Evolutionary conservation across 2,113 vertebrate genomes (phyloP), one percentile per base, ranked within the genome.

Genomic region (Callospermophilus lateralis): DNA sequence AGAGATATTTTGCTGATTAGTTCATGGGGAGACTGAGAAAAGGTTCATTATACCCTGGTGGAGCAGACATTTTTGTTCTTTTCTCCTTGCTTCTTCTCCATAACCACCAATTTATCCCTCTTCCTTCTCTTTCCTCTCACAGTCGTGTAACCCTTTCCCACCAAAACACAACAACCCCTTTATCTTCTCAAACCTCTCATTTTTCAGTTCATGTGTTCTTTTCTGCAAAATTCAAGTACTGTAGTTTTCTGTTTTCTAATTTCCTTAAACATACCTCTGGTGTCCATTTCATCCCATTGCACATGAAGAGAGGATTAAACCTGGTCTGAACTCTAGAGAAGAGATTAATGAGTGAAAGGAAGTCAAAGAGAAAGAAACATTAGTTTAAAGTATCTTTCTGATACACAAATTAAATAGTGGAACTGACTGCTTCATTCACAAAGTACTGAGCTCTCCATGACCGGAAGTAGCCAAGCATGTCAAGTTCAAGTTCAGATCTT

Each of bases 381-480:
- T 81, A 65, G 24, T 61, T 93, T 89, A 91, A 17, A 95, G 7
- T 55, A 76, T 93, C 45, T 67, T 84, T 80, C 81, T 89, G 70
- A 89, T 22, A 55, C 16, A 74, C 58, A n/a, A 85, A 51, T 89
- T 42, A 37, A 89, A 20, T 61, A 84, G 42, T 6, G 8, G 34
- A 90, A 61, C 39, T 32, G 45, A 42, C 58, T 90, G 16, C 37
- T 55, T 92, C 89, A 51, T 55, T 55, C 55, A 55, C 34, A 55
- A 28, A 73, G 32, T 24, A 45, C 65, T 78, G 34, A 84, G 28
- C 32, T 72, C 24, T 42, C 37, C 6, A 22, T 65, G 30, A 77
- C 42, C 81, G 48, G 42, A 77, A 22, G 34, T 39, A 78, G 76
- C 51, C 16, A 65, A 61, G 53, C 15, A 34, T 24, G 48, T 72